A percentile compares a stretch with the other conserved stretches of the same genome.
These are phyloP conservation scores for Metalampra italica DNA, from an alignment of 2,888 invertebrate species.

Conservation along the genomic window DNA sequence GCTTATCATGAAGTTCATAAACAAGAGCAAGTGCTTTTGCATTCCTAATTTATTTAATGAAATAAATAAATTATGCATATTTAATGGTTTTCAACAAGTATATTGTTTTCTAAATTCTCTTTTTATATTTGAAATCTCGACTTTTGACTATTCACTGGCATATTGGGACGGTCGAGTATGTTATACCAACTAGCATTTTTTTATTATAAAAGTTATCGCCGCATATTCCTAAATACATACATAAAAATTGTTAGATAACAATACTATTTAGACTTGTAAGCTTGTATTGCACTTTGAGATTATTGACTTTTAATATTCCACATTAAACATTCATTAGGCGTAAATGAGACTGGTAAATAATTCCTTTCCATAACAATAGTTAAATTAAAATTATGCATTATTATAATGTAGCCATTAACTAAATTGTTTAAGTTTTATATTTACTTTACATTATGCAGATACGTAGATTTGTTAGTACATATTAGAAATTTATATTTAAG, in stretches of 20 bases:
- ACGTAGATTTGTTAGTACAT: slow-evolving; percentile 4
- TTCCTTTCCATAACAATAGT: slow-evolving; percentile 29
- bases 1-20: slow-evolving; percentile 98
- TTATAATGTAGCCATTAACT: slow-evolving; percentile 7
- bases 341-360: slow-evolving; percentile 53
- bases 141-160: too few relatives aligned
- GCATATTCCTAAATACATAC: too few relatives aligned
- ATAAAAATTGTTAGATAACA: not conserved
- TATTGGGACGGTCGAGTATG: not conserved
- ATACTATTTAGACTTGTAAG: not conserved
- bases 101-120: too few relatives aligned
- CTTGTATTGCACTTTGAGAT: slow-evolving; percentile 4
- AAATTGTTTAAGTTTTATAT: slow-evolving; percentile 11
- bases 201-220: too few relatives aligned
- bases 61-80: slow-evolving; percentile 27
- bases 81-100: not conserved
- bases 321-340: slow-evolving; percentile 25
- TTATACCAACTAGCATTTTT: too few relatives aligned
- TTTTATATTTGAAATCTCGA: too few relatives aligned
- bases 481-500: slow-evolving; percentile 5
- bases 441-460: slow-evolving; percentile 1
- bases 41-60: slow-evolving; percentile 50
- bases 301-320: slow-evolving; percentile 3
- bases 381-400: slow-evolving; percentile 11
- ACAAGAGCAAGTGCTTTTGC: slow-evolving; percentile 84